Evolutionary conservation across 2,113 vertebrate species (phyloP).

Genomic region (Eclectus roratus): DNA sequence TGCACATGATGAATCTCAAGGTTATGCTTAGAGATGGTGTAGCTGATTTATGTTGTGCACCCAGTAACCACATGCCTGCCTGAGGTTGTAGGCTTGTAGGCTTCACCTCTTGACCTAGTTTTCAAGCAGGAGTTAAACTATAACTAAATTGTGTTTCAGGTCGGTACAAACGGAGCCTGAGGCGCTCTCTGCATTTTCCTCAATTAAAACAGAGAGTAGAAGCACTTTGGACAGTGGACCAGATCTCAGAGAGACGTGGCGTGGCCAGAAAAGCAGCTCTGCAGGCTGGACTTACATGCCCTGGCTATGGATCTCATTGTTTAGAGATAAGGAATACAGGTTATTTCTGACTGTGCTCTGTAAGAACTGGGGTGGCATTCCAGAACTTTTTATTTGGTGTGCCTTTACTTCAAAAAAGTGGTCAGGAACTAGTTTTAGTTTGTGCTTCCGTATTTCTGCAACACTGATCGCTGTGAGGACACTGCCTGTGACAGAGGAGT

Average conservation of each 20-base stretch:
- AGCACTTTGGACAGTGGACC: slow-evolving; percentile 27
- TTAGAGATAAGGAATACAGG: background rate
- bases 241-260: background rate
- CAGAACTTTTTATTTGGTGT: background rate
- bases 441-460: background rate
- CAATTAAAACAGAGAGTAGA: slow-evolving; percentile 47
- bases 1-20: background rate
- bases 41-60: slow-evolving; percentile 2
- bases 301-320: background rate
- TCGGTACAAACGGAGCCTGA: slow-evolving; percentile 41
- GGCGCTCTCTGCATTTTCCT: slow-evolving; percentile 24
- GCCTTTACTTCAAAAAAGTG: background rate
- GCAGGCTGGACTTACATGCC: background rate
- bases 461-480: accelerated
- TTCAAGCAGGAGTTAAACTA: slow-evolving; percentile 64
- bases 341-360: background rate
- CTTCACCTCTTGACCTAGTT: slow-evolving; percentile 59
- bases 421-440: background rate
- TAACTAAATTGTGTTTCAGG: slow-evolving; percentile 45
- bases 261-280: background rate
- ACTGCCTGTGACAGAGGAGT: background rate
- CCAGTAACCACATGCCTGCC: background rate
- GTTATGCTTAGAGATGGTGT: background rate
- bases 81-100: background rate
- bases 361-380: background rate